These are phyloP conservation scores for Brachionus manjavacas DNA, from an alignment of 1,140 invertebrate species.

Conservation along the genomic window DNA sequence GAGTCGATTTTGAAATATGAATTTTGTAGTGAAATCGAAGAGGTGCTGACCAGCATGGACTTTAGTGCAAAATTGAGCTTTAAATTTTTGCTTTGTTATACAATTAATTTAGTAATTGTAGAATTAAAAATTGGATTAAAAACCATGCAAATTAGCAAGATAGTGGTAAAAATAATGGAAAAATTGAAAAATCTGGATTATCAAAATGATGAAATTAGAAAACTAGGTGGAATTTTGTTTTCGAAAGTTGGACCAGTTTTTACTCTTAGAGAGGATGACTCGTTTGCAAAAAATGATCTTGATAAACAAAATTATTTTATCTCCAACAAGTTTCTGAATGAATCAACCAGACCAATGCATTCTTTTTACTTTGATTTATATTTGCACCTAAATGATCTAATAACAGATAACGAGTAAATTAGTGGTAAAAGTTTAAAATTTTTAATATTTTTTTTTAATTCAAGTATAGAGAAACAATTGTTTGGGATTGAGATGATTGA, in stretches of 20 bases:
- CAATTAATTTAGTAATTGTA: not conserved
- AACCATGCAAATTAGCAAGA: not conserved
- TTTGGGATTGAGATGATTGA: not conserved
- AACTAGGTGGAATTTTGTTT: not conserved
- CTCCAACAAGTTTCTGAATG: not conserved
- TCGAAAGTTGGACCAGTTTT: not conserved
- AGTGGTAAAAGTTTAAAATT: not conserved
- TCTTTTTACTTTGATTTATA: not conserved
- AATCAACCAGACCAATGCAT: not conserved
- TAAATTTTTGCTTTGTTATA: not conserved
- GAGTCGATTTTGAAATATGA: not conserved
- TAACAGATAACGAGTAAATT: not conserved
- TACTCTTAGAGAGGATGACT: not conserved
- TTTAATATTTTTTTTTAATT: not conserved
- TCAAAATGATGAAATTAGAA: not conserved
- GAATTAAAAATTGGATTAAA: not conserved
- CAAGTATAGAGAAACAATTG: not conserved
- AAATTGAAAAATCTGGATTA: not conserved
- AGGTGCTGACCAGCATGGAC: not conserved
- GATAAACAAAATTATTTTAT: not conserved
- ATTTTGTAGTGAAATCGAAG: not conserved
- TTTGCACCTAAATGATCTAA: not conserved
- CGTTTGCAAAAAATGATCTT: not conserved
- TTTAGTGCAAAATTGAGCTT: not conserved
- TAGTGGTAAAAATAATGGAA: not conserved